Base-by-base conservation (phyloP, 2,888 invertebrate genomes). In the Schizaphis graminum region DNA sequence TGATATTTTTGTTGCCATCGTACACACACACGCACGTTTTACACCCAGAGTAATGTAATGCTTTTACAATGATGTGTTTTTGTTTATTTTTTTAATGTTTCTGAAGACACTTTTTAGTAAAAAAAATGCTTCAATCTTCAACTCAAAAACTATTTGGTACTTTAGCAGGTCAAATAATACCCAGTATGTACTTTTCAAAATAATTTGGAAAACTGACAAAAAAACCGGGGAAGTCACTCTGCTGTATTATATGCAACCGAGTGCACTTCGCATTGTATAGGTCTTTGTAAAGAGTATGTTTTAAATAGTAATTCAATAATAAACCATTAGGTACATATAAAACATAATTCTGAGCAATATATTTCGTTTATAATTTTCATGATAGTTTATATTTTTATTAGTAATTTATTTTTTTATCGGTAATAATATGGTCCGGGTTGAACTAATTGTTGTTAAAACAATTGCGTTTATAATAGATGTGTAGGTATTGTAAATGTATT, bases 31-130 rank as follows among this genome's bases (percentile, higher is more conserved):
- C 61, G 1, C 3, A n/a, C 21, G 13, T n/a, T n/a, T 67, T 67
- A 67, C 13, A 61, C n/a, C 13, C n/a, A 10, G n/a, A 28, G 28
- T 5, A 61, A n/a, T 61, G 13, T n/a, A n/a, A n/a, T n/a, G n/a
- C 61, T 67, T n/a, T 67, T 67, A 67, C 61, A n/a, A n/a, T 61
- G 28, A 11, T n/a, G 61, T 67, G 61, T 67, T 67, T 67, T 67
- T 67, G 61, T 67, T 28, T 67, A n/a, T n/a, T 61, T 67, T 57
- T 67, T 67, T 67, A n/a, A n/a, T 67, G 61, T 67, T n/a, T 67
- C 13, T 13, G 13, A 67, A 5, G n/a, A 5, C n/a, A 13, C 13
- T 67, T n/a, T 67, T 67, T 8, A 57, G 3, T n/a, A n/a, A 4
- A 28, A 61, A 61, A 61, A 61, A 61, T 28, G 10, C 61, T 61